Base-by-base conservation (phyloP, 2,797 vertebrate genomes). In the Sphaeramia orbicularis region DNA sequence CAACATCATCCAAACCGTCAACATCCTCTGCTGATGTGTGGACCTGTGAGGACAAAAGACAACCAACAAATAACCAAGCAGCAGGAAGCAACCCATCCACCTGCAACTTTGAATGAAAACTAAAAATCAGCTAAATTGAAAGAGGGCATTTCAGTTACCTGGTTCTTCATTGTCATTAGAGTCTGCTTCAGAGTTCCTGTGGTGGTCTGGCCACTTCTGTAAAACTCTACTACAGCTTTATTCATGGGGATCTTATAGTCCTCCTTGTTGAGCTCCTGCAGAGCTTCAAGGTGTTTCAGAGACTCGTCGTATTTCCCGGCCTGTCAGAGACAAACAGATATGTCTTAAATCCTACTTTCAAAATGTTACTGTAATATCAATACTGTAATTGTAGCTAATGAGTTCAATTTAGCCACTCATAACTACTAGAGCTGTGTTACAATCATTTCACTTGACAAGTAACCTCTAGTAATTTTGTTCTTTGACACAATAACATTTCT, bases 211-310 rank as follows among this genome's bases (percentile, higher is more conserved):
- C 96, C 96, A 65, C 93, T 97, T 91, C 94, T 97, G 91, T 96
- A 98, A 89, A 99, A 99, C 65, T 99, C 97, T 1, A 95, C 92
- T 35, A 98, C 92, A 15, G 97, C 96, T 87, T 94, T 96, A 81
- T 99, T 99, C 94, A 99, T 81, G 71, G 94, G 90, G 58, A 99
- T 96, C 93, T 99, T 99, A 91, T 98, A 97, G 90, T 99, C 97
- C 35, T 98, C 98, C 88, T 97, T 99, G 90, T 97, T 99, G 67
- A 97, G 92, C 54, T 98, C 96, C 86, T 96, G 97, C 55, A 99
- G 93, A 60, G 91, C 91, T 62, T 94, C 94, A 0, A 99, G 95
- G 54, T 97, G 94, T 77, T 95, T 94, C 13, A 99, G 92, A 63
- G 95, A 96, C 65, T 95, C 91, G 0, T 99, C 96, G 37, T 98